Evolutionary conservation across 2,888 invertebrate genomes (phyloP).

Genomic region (Nowickia ferox): DNA sequence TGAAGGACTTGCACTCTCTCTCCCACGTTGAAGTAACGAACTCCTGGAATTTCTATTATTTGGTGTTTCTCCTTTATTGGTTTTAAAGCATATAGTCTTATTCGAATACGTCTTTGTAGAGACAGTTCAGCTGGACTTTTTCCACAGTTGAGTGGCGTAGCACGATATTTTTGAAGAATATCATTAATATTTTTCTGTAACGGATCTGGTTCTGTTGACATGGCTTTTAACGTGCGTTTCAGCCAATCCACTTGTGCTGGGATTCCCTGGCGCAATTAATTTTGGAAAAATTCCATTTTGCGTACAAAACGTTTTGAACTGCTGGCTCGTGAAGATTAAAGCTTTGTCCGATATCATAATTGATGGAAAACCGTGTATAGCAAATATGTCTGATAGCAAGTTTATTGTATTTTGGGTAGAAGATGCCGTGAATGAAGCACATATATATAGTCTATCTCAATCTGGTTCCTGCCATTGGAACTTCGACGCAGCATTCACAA

Average conservation of each 20-base stretch:
- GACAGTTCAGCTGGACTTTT: constrained; percentile 62
- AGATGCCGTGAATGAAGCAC: constrained; percentile 8
- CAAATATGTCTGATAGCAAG: not conserved
- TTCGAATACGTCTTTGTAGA: constrained; percentile 49
- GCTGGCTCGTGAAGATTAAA: constrained; percentile 33
- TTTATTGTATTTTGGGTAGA: constrained; percentile 15
- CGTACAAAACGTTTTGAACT: not conserved
- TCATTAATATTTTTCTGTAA: constrained; percentile 6
- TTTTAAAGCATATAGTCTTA: not conserved
- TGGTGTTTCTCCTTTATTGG: not conserved
- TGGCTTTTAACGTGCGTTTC: not conserved
- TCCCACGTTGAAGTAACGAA: constrained; percentile 51
- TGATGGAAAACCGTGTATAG: constrained; percentile 42
- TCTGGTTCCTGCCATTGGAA: constrained; percentile 11
- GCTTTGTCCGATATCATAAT: constrained; percentile 46
- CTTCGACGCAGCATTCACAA: not conserved
- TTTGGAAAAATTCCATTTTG: not conserved
- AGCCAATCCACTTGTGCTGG: constrained; percentile 17
- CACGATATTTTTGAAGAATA: constrained; percentile 51
- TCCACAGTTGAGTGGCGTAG: constrained; percentile 48
- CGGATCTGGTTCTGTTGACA: not conserved
- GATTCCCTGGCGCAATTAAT: constrained; percentile 47
- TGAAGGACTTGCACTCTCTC: constrained; percentile 49
- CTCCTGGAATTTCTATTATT: constrained; percentile 1
- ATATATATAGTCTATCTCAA: constrained; percentile 29